A percentile compares a stretch with the other conserved stretches of the same genome.
These are phyloP conservation scores for Orestias chungarensis DNA, from an alignment of 2,797 vertebrate species.

Conservation along the genomic window DNA sequence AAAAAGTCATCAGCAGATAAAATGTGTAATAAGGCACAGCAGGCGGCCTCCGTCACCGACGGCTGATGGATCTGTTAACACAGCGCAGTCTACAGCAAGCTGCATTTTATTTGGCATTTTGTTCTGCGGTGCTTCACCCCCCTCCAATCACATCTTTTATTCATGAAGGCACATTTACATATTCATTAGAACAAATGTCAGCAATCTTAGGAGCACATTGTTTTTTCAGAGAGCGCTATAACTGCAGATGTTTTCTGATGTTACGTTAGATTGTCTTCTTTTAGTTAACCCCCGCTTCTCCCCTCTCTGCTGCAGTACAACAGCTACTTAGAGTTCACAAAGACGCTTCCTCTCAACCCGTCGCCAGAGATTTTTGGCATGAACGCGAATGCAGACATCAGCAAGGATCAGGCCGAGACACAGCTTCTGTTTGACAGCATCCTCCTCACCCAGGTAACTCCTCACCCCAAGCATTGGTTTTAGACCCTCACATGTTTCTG, in stretches of 20 bases:
- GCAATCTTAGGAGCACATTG: slow-evolving; percentile 75
- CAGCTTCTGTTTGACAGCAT: slow-evolving; percentile 88
- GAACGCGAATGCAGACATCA: slow-evolving; percentile 89
- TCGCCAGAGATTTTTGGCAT: slow-evolving; percentile 88
- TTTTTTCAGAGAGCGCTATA: slow-evolving; percentile 75
- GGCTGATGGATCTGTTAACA: slow-evolving; percentile 78
- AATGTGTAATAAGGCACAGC: slow-evolving; percentile 74
- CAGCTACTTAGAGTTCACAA: slow-evolving; percentile 87
- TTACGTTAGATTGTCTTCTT: slow-evolving; percentile 46
- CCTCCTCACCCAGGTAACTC: slow-evolving; percentile 85
- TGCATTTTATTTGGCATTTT: slow-evolving; percentile 82
- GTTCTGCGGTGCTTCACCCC: slow-evolving; percentile 50
- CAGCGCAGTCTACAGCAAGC: slow-evolving; percentile 71
- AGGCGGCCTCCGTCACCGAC: slow-evolving; percentile 65
- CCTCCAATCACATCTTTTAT: slow-evolving; percentile 78
- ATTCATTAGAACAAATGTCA: slow-evolving; percentile 86
- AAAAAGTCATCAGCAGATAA: slow-evolving; percentile 74
- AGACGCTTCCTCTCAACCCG: slow-evolving; percentile 84
- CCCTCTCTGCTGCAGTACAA: slow-evolving; percentile 74
- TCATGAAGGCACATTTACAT: slow-evolving; percentile 83
- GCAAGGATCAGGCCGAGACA: slow-evolving; percentile 89
- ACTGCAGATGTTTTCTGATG: slow-evolving; percentile 58
- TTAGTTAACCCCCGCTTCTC: slow-evolving; percentile 23
- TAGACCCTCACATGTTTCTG: too few species aligned
- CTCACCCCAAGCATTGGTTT: neutral